Percentiles rank a stretch among this genome's conserved stretches.
Conservation (phyloP, 2,797 vertebrate species). For the Arrhamphus sclerolepis region DNA sequence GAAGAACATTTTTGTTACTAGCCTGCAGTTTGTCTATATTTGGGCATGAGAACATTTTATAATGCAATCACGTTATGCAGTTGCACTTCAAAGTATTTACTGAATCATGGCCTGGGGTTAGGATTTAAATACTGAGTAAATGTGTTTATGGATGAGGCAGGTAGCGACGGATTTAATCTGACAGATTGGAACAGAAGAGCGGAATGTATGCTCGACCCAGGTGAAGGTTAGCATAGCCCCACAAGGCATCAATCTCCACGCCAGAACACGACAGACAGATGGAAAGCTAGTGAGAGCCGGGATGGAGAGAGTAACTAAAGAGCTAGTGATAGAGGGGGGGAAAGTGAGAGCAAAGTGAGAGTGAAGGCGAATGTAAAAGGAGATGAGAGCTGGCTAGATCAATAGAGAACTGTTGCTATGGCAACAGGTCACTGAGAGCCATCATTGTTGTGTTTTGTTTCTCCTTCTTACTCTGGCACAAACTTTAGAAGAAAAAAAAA, state of each 20-base stretch:
- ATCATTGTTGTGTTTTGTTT: slow-evolving; percentile 65
- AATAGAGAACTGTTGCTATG: slow-evolving; percentile 77
- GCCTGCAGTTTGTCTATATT: slow-evolving; percentile 77
- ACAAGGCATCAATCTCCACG: slow-evolving; percentile 70
- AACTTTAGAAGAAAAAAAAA: slow-evolving; percentile 22
- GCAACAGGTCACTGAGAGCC: slow-evolving; percentile 74
- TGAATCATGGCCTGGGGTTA: slow-evolving; percentile 70
- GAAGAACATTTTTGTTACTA: slow-evolving; percentile 73
- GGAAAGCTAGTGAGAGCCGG: slow-evolving; percentile 51
- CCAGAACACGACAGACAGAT: slow-evolving; percentile 62
- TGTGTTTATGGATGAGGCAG: slow-evolving; percentile 76
- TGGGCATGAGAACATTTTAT: slow-evolving; percentile 72
- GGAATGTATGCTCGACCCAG: slow-evolving; percentile 62
- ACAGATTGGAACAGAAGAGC: slow-evolving; percentile 76
- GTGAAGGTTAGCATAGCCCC: slow-evolving; percentile 75
- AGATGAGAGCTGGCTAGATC: slow-evolving; percentile 70
- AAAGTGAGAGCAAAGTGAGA: slow-evolving; percentile 57
- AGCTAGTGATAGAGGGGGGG: slow-evolving; percentile 56
- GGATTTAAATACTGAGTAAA: slow-evolving; percentile 79
- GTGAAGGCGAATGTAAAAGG: slow-evolving; percentile 69
- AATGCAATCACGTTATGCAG: slow-evolving; percentile 73
- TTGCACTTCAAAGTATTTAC: slow-evolving; percentile 82
- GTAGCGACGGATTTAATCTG: slow-evolving; percentile 72
- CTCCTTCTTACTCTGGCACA: slow-evolving; percentile 6
- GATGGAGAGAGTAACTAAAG: slow-evolving; percentile 63